Conservation (phyloP, 2,888 invertebrate genomes). For the Agonum fuliginosum region DNA sequence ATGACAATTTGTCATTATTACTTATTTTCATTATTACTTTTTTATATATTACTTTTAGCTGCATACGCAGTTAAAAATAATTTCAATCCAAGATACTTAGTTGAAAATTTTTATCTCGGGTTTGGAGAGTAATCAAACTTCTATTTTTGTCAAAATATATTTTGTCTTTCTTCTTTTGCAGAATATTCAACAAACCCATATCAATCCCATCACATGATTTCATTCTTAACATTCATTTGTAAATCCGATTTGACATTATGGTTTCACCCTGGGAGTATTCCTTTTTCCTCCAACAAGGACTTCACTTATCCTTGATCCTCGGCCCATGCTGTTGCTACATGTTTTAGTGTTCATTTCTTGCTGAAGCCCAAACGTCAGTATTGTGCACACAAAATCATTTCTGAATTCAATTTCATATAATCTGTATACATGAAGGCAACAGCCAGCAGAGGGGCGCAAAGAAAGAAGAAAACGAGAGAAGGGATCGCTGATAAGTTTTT, state of each 20-base stretch:
- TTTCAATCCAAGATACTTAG: too few relatives aligned
- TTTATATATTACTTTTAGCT: too few relatives aligned
- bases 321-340: conserved; percentile 43
- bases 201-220: conserved; percentile 15
- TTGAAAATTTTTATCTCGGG: too few relatives aligned
- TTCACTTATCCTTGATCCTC: conserved; percentile 33
- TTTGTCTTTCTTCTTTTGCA: too few relatives aligned
- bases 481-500: conserved; percentile 44
- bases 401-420: conserved; percentile 57
- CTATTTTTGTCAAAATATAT: too few relatives aligned
- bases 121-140: too few relatives aligned
- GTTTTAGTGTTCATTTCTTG: conserved; percentile 56
- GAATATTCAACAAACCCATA: too few relatives aligned
- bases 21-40: too few relatives aligned
- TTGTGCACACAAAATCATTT: conserved; percentile 56
- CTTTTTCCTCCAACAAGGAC: neutral
- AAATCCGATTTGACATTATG: conserved; percentile 31
- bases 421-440: conserved; percentile 39
- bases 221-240: conserved; percentile 28
- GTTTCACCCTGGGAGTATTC: conserved; percentile 15
- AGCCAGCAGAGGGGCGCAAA: neutral
- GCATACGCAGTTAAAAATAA: too few relatives aligned
- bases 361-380: conserved; percentile 46
- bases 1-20: too few relatives aligned
- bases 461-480: conserved; percentile 34